A percentile compares a stretch with the other conserved stretches of the same genome.
These are phyloP conservation scores for Ceratoteleas bidentatus DNA, from an alignment of 1,140 invertebrate genomes.

Conservation along the genomic window DNA sequence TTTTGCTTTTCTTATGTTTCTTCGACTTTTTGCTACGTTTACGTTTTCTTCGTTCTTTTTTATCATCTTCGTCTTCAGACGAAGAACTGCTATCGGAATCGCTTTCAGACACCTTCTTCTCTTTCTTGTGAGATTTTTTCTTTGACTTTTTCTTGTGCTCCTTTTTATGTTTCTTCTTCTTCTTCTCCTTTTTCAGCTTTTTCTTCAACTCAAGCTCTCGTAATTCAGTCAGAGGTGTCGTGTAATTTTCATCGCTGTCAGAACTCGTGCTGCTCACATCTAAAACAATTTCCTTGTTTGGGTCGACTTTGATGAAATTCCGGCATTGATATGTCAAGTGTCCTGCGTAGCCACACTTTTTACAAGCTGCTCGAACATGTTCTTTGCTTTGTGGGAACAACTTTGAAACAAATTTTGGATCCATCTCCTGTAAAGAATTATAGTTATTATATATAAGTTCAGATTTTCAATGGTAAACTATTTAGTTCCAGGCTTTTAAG, in stretches of 20 bases:
- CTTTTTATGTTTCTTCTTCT: slow-evolving; percentile 82
- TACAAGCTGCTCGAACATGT: slow-evolving; percentile 89
- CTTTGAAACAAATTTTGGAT: slow-evolving; percentile 79
- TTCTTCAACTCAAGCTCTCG: slow-evolving; percentile 88
- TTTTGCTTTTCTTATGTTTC: slow-evolving; percentile 75
- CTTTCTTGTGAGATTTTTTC: slow-evolving; percentile 66
- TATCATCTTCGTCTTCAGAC: slow-evolving; percentile 64
- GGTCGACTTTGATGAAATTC: slow-evolving; percentile 96
- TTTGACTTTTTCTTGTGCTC: slow-evolving; percentile 81
- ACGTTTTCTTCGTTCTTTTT: slow-evolving; percentile 69
- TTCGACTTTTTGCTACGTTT: slow-evolving; percentile 75
- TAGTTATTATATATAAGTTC: no score
- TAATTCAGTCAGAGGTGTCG: slow-evolving; percentile 90
- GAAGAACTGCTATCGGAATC: slow-evolving; percentile 69
- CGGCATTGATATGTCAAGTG: slow-evolving; percentile 98
- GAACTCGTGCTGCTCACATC: slow-evolving; percentile 96
- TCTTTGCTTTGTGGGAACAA: slow-evolving; percentile 85
- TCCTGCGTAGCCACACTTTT: slow-evolving; percentile 96
- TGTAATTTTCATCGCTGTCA: slow-evolving; percentile 90
- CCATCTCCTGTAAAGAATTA: slow-evolving; percentile 70
- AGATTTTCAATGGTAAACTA: no score
- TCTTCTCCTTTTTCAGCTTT: slow-evolving; percentile 83
- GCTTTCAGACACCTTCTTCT: slow-evolving; percentile 66
- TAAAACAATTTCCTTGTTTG: slow-evolving; percentile 92
- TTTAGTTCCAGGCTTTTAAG: no score